These are phyloP conservation scores for Kryptolebias ocellatus DNA, from an alignment of 2,797 vertebrate species.

Conservation along the genomic window DNA sequence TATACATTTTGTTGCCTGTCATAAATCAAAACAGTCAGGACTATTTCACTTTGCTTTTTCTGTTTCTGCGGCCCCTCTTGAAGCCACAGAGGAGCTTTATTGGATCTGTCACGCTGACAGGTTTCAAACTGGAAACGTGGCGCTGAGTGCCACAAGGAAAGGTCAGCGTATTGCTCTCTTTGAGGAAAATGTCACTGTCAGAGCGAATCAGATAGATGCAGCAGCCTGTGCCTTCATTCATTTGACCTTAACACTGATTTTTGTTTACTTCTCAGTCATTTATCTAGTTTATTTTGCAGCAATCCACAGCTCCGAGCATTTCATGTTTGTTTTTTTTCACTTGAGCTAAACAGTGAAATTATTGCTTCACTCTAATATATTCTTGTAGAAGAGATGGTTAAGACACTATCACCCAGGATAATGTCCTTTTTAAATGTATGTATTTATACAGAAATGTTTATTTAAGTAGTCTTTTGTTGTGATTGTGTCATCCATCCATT, in stretches of 20 bases:
- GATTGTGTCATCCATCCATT: no score
- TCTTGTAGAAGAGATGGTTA: no score
- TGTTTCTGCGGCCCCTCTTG: conserved; percentile 26
- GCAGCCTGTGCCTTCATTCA: conserved; percentile 19
- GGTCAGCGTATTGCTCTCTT: conserved; percentile 70
- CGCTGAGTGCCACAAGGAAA: conserved; percentile 61
- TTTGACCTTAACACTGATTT: conserved; percentile 35
- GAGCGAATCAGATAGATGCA: conserved; percentile 49
- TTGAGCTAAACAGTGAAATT: not conserved
- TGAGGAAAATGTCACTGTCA: conserved; percentile 72
- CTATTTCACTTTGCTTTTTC: conserved; percentile 14
- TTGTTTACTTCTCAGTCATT: conserved; percentile 18
- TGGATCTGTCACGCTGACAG: conserved; percentile 58
- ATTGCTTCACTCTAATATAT: no score
- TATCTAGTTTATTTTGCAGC: not conserved
- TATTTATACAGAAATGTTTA: no score
- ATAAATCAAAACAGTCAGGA: conserved; percentile 18
- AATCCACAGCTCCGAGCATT: not conserved
- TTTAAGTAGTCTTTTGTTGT: no score
- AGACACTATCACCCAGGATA: no score
- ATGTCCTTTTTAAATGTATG: no score
- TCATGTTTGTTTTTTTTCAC: not conserved
- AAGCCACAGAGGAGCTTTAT: conserved; percentile 38
- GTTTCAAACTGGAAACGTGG: conserved; percentile 51
- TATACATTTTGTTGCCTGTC: not conserved